Percentiles rank a stretch among this genome's conserved stretches.
phyloP scores from a whole-genome alignment of 2,888 invertebrate genomes.

The Hirtodrosophila confusa region DNA sequence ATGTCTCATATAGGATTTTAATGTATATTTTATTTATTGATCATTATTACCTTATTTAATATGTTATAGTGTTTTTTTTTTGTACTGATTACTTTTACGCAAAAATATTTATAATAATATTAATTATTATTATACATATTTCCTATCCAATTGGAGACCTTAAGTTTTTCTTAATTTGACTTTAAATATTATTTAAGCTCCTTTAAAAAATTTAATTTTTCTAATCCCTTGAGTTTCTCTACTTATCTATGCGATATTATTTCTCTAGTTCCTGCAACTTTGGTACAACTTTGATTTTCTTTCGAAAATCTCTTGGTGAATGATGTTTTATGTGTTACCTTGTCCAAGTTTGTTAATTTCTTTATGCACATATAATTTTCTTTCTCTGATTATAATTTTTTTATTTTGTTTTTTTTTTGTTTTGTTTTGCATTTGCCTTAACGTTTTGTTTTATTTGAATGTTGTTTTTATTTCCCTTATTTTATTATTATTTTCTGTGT shows the following conservation, averaged over 20 bases:
- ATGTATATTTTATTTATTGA: no score
- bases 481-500: constrained; percentile 44
- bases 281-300: neutral
- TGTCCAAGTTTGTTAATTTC: constrained; percentile 7
- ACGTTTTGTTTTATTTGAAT: constrained; percentile 28
- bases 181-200: neutral
- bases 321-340: constrained; percentile 30
- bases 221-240: no score
- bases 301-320: constrained; percentile 18
- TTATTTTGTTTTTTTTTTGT: constrained; percentile 42
- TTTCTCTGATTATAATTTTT: constrained; percentile 46
- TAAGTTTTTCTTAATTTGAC: no score
- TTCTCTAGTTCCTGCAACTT: no score
- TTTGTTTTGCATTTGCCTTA: constrained; percentile 34
- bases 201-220: neutral
- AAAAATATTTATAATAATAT: no score
- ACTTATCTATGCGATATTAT: no score
- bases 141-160: no score
- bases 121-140: no score
- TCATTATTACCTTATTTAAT: no score
- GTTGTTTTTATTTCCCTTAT: constrained; percentile 38
- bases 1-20: no score
- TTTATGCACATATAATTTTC: constrained; percentile 37
- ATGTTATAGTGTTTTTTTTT: no score
- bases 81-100: no score